A percentile compares a stretch with the other conserved stretches of the same genome.
phyloP scores from a whole-genome alignment of 2,113 vertebrate species.

The Platysternon megacephalum region DNA sequence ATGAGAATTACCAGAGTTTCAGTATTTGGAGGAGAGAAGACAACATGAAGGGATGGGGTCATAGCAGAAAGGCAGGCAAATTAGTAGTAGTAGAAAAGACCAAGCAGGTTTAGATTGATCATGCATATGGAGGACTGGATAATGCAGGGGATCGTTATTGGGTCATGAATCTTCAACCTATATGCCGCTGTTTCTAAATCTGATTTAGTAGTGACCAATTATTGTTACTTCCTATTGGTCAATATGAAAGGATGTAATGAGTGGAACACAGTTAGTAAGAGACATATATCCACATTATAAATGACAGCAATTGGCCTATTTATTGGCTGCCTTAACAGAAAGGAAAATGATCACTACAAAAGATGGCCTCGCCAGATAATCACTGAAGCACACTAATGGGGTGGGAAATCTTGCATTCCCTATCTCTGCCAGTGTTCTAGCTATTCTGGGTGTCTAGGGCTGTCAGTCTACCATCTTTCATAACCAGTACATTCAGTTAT shows the following conservation, averaged over 20 bases:
- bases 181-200: not conserved
- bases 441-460: not conserved
- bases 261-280: not conserved
- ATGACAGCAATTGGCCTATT: not conserved
- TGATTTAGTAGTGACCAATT: not conserved
- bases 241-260: not conserved
- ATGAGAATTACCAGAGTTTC: not conserved
- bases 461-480: not conserved
- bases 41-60: not conserved
- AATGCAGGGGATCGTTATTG: not conserved
- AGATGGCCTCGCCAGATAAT: not conserved
- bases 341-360: not conserved
- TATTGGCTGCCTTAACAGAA: not conserved
- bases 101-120: not conserved
- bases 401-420: accelerated
- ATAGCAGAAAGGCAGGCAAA: not conserved
- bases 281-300: not conserved
- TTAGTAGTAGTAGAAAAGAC: not conserved
- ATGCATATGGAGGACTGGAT: not conserved
- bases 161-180: not conserved
- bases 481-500: not conserved
- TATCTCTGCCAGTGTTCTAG: not conserved
- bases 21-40: not conserved
- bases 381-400: not conserved
- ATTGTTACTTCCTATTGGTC: not conserved